Percentiles rank a stretch among this genome's conserved stretches.
Conservation (phyloP, 2,797 vertebrate species). For the Phrynocephalus guinanensis region DNA sequence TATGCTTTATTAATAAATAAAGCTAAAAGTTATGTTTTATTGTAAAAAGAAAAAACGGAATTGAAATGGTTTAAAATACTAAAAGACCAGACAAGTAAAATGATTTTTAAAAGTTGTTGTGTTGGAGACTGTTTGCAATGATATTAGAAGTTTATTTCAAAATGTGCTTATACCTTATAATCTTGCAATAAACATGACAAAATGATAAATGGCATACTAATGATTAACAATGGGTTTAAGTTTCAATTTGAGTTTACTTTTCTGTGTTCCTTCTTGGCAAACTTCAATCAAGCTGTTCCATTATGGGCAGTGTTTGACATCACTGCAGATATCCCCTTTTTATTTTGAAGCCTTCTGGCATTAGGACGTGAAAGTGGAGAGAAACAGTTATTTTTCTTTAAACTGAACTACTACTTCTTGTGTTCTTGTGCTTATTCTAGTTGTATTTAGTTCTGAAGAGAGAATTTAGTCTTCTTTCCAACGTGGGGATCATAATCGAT, state of each 20-base stretch:
- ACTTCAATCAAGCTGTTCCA: not conserved
- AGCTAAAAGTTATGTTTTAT: too few relatives aligned
- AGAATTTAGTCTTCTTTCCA: not conserved
- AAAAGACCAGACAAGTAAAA: not conserved
- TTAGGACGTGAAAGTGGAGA: not conserved
- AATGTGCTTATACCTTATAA: slow-evolving; percentile 47
- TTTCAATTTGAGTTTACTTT: slow-evolving; percentile 47
- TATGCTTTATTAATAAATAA: too few relatives aligned
- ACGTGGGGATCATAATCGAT: not conserved
- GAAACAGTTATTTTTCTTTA: slow-evolving; percentile 6
- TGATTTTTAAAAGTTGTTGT: not conserved
- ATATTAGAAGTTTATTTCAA: slow-evolving; percentile 41
- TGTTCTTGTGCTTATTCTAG: not conserved
- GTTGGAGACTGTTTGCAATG: slow-evolving; percentile 43
- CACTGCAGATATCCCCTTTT: not conserved
- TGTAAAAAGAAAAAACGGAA: too few relatives aligned
- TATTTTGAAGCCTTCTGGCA: slow-evolving; percentile 39
- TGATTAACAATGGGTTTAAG: slow-evolving; percentile 59
- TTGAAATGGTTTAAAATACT: too few relatives aligned
- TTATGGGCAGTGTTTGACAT: slow-evolving; percentile 9
- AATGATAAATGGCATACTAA: slow-evolving; percentile 54
- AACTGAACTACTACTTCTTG: not conserved
- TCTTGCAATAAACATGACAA: slow-evolving; percentile 51
- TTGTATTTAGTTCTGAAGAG: slow-evolving; percentile 15
- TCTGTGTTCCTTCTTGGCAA: slow-evolving; percentile 26